A percentile compares a stretch with the other conserved stretches of the same genome.
Evolutionary conservation across 2,113 vertebrate species (phyloP).

Genomic region (Python bivittatus): DNA sequence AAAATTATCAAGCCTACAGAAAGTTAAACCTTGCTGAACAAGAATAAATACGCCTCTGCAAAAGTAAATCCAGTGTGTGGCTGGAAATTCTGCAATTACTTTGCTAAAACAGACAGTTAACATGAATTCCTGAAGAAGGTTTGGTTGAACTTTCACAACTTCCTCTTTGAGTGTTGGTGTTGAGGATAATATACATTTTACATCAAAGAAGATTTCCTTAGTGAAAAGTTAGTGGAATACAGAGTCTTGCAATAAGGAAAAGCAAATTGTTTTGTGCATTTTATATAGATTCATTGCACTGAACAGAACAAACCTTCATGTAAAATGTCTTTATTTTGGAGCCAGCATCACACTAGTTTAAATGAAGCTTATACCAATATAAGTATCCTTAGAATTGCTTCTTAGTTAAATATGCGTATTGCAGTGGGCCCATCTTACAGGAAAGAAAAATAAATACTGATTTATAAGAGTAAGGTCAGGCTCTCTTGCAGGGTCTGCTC

Average conservation of each 20-base stretch:
- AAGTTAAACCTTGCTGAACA: too few relatives aligned
- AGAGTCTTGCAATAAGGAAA: background rate
- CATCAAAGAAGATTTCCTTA: background rate
- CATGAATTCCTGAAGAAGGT: background rate
- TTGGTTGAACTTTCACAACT: background rate
- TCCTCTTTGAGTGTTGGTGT: background rate
- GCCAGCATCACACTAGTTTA: background rate
- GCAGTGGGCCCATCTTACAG: background rate
- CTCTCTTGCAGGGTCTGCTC: background rate
- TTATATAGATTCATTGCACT: background rate
- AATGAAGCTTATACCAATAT: background rate
- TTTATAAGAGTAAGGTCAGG: background rate
- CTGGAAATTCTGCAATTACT: background rate
- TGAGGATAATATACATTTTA: background rate
- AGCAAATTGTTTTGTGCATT: background rate
- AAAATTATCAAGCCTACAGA: too few relatives aligned
- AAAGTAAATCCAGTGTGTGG: too few relatives aligned
- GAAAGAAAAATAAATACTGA: background rate
- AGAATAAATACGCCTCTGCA: too few relatives aligned
- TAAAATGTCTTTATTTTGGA: background rate
- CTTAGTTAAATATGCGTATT: background rate
- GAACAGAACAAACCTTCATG: background rate
- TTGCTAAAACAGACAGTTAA: background rate
- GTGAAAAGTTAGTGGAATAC: background rate
- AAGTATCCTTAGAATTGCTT: background rate